Evolutionary conservation across 2,113 vertebrate species (phyloP).

Genomic region (Rhea pennata): DNA sequence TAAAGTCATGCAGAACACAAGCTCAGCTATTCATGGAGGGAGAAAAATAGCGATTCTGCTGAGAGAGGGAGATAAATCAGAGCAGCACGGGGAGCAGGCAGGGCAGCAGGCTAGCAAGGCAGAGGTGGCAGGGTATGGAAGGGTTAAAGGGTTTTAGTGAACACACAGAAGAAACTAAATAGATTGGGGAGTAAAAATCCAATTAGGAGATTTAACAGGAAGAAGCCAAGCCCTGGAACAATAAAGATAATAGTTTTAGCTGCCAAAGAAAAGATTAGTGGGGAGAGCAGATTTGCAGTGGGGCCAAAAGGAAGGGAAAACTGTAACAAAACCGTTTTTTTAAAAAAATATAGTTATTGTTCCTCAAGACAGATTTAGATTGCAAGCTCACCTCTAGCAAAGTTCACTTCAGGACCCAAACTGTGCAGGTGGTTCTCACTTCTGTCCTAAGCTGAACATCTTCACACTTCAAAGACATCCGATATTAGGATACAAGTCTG

Average conservation of each 20-base stretch:
- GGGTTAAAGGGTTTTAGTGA: conserved; percentile 38
- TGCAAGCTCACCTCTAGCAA: background rate
- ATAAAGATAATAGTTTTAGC: conserved; percentile 45
- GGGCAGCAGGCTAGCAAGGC: background rate
- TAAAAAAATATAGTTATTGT: background rate
- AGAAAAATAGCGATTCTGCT: background rate
- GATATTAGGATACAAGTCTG: background rate
- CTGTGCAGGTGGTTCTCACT: background rate
- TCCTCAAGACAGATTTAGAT: background rate
- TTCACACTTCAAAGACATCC: background rate
- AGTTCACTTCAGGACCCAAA: background rate
- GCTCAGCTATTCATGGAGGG: background rate
- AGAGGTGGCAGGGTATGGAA: background rate
- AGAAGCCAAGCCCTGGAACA: conserved; percentile 48
- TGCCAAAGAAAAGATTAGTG: conserved; percentile 33
- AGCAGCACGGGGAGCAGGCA: background rate
- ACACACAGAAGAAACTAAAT: conserved; percentile 27
- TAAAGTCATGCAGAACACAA: background rate
- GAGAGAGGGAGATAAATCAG: background rate
- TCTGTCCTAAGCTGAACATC: background rate
- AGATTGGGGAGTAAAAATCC: conserved; percentile 53
- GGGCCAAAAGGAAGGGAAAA: conserved; percentile 5
- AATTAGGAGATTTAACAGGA: conserved; percentile 52
- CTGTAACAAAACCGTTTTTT: background rate
- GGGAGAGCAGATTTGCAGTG: background rate